Percentiles rank a stretch among this genome's conserved stretches.
phyloP scores from a whole-genome alignment of 2,888 invertebrate species.

The Noctua fimbriata region DNA sequence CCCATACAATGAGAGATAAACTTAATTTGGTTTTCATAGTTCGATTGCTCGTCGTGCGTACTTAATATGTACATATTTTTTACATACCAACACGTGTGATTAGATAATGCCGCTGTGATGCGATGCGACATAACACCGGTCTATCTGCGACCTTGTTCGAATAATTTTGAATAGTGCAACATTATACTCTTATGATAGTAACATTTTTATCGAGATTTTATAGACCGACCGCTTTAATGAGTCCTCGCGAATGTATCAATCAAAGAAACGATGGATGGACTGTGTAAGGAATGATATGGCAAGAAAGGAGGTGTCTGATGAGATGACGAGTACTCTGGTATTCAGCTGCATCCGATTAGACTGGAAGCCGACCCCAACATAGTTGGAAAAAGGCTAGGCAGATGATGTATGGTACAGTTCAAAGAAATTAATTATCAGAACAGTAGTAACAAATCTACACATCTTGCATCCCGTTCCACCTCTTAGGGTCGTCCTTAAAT shows the following conservation, averaged over 20 bases:
- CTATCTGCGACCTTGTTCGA: constrained; percentile 44
- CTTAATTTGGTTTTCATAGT: no score
- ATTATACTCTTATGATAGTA: constrained; percentile 1
- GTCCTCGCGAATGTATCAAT: no score
- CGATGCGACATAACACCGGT: constrained; percentile 23
- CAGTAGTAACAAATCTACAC: background rate
- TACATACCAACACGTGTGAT: constrained; percentile 32
- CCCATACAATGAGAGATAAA: no score
- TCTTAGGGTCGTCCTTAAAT: background rate
- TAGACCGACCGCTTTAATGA: no score
- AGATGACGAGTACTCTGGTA: background rate
- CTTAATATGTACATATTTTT: background rate
- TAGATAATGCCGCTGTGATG: constrained; percentile 24
- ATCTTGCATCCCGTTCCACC: background rate
- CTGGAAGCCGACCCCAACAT: background rate
- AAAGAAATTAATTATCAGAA: background rate
- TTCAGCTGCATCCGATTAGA: background rate
- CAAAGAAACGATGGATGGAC: no score
- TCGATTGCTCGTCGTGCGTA: no score
- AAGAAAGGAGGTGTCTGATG: no score
- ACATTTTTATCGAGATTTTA: background rate
- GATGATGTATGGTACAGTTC: background rate
- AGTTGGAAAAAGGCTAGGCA: background rate
- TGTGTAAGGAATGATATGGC: no score
- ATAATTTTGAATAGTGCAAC: background rate